These are phyloP conservation scores for Drosophila littoralis DNA, from an alignment of 1,140 invertebrate genomes.

Conservation along the genomic window DNA sequence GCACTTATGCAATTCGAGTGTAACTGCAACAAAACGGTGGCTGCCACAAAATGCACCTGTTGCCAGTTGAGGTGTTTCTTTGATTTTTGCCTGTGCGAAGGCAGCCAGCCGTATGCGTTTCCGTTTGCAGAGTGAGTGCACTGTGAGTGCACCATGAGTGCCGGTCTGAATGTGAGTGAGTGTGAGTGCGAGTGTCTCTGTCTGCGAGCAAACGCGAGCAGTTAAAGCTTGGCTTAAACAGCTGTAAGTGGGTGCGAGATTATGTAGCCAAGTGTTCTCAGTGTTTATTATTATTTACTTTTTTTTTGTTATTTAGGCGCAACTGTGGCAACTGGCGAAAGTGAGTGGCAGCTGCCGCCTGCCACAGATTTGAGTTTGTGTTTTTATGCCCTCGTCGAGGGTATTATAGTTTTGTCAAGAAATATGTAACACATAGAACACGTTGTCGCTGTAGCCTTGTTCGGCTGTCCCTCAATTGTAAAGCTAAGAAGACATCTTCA, in stretches of 20 bases:
- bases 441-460: too few relatives aligned
- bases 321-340: conserved; percentile 47
- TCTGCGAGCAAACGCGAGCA: conserved; percentile 8
- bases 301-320: background rate
- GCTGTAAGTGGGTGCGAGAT: conserved; percentile 39
- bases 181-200: conserved; percentile 3
- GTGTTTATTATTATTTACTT: conserved; percentile 4
- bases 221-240: background rate
- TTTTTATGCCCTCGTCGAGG: background rate
- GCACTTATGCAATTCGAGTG: conserved; percentile 44
- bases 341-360: conserved; percentile 43
- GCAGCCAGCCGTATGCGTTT: conserved; percentile 72
- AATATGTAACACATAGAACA: too few relatives aligned
- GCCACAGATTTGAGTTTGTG: conserved; percentile 24
- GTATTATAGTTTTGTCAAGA: background rate
- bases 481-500: too few relatives aligned
- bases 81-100: conserved; percentile 33
- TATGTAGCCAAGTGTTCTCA: conserved; percentile 73
- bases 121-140: conserved; percentile 44
- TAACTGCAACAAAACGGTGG: conserved; percentile 46
- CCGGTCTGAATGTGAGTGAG: background rate
- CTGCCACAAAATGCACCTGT: conserved; percentile 55
- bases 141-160: background rate
- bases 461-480: too few relatives aligned
- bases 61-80: conserved; percentile 34